Base-by-base conservation (phyloP, 1,140 invertebrate species). In the Drosophila insularis region DNA sequence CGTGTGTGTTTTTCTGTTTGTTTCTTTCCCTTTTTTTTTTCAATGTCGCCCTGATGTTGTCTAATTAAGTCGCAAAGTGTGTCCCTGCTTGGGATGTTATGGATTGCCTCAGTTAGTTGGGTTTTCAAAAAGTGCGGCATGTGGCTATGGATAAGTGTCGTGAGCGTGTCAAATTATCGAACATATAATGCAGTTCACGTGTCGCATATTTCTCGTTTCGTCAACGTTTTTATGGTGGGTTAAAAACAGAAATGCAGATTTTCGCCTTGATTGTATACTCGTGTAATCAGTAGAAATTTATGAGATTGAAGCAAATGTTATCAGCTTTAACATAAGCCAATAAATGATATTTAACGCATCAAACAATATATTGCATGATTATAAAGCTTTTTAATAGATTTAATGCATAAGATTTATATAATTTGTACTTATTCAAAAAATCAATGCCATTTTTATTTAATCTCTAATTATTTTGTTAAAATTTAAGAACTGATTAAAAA, bases 51-150 rank as follows among this genome's bases (percentile, higher is more conserved):
- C 35, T 62, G 74, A 73, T 80, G 81, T 79, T 68, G 68, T 81
- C 81, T 86, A 87, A 86, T 86, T 86, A 86, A 86, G 82, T 86
- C 82, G 82, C 81, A 78, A 87, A 86, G 78, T 86, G 81, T 86
- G 81, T 81, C 71, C 82, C 82, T 81, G 81, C 68, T 86, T 71
- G 43, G 17, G 43, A 21, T 50, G 17, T 50, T 50, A 50, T 50
- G 43, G 43, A 50, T 50, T 50, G 43, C 43, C 43, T 54, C 54
- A 39, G 14, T 46, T 46, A 17, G 14, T 43, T 43, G 17, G 2
- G 43, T 14, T 46, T 27, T 27, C 14, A 64, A 55, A 79, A 71
- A 72, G 46, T 81, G 70, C 54, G 81, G 70, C 75, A 81, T 86
- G 81, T 78, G 81, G 68, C 78, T 67, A 56, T 50, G 43, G 43